Evolutionary conservation across 2,113 vertebrate species (phyloP).

Genomic region (Pangasianodon gigas): DNA sequence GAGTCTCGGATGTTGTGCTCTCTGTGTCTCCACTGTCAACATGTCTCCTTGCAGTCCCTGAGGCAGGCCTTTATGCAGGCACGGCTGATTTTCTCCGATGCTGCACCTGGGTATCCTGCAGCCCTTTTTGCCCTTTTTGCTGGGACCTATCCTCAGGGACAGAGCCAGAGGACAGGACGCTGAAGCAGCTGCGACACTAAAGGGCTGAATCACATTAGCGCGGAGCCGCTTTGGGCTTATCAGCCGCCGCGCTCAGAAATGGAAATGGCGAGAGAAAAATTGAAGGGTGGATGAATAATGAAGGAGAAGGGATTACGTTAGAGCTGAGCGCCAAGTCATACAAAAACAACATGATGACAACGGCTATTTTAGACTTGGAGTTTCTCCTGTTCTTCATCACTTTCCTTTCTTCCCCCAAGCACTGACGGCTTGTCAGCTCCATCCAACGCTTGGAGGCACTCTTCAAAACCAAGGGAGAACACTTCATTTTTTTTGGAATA

Average conservation of each 20-base stretch:
- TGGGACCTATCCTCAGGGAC: conserved; percentile 11
- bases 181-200: neutral
- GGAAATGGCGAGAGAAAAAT: conserved; percentile 37
- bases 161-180: conserved; percentile 7
- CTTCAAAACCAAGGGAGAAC: neutral
- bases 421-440: conserved; percentile 7
- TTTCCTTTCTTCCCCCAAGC: neutral
- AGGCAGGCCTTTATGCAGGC: conserved; percentile 12
- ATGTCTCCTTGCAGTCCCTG: neutral
- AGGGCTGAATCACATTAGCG: conserved; percentile 9
- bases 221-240: conserved; percentile 35
- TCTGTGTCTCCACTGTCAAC: neutral
- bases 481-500: neutral
- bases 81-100: conserved; percentile 6
- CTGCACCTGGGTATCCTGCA: conserved; percentile 15
- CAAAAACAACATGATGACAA: conserved; percentile 16
- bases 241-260: conserved; percentile 23
- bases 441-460: neutral
- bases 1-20: neutral
- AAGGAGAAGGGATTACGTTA: conserved; percentile 42
- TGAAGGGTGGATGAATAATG: conserved; percentile 53
- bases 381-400: conserved; percentile 17
- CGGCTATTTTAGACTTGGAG: conserved; percentile 21
- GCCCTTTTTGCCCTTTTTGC: neutral
- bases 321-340: conserved; percentile 44